A percentile compares a stretch with the other conserved stretches of the same genome.
phyloP scores from a whole-genome alignment of 2,888 invertebrate genomes.

The Luffia ferchaultella region DNA sequence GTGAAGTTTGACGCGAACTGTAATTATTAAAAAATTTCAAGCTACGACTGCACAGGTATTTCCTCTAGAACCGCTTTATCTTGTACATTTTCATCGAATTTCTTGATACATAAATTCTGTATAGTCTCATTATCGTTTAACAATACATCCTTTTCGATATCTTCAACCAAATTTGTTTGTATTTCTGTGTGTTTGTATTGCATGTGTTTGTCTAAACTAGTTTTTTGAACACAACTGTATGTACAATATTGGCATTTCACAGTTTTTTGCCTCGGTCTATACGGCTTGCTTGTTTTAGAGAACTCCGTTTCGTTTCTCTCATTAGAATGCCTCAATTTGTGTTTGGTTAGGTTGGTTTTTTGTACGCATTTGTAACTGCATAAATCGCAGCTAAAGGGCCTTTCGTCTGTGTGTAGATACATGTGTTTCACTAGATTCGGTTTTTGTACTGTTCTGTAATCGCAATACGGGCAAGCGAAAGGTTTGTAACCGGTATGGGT shows the following conservation, averaged over 20 bases:
- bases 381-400: conserved; percentile 55
- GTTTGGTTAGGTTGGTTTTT: conserved; percentile 56
- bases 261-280: conserved; percentile 47
- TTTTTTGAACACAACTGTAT: conserved; percentile 51
- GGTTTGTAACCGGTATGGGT: conserved; percentile 61
- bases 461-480: conserved; percentile 55
- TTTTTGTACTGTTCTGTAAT: conserved; percentile 57
- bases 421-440: conserved; percentile 61
- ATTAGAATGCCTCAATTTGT: conserved; percentile 50
- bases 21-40: no score
- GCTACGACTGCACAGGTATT: not conserved
- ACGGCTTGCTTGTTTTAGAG: conserved; percentile 40
- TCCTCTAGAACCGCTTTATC: not conserved
- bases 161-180: not conserved
- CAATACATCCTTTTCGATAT: no score
- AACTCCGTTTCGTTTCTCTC: conserved; percentile 39
- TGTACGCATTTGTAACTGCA: conserved; percentile 57
- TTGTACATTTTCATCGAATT: not conserved
- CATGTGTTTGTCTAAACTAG: conserved; percentile 54
- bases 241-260: conserved; percentile 47
- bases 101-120: not conserved
- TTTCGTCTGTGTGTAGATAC: conserved; percentile 59
- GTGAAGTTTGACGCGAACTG: no score
- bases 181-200: conserved; percentile 38
- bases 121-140: not conserved